Base-by-base conservation (phyloP, 1,140 invertebrate genomes). In the Cydia strobilella region DNA sequence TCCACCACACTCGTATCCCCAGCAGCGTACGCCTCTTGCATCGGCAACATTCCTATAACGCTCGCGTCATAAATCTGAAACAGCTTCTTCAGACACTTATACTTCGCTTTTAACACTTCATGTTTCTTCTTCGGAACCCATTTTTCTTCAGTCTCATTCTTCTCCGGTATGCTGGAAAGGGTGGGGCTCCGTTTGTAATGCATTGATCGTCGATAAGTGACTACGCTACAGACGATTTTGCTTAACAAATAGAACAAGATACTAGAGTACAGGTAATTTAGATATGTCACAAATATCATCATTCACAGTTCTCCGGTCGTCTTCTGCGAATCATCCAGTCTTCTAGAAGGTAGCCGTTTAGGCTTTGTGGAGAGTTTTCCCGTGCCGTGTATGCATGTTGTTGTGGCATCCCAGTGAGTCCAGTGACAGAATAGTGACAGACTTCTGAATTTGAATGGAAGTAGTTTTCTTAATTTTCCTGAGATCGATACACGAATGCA, bases 71-170 rank as follows among this genome's bases (percentile, higher is more conserved):
- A 92, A 15, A 92, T 86, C 77, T 92, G 89, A 20, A 92, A 92
- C 6, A 92, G 77, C 77, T 91, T 91, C 76, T 92, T 92, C 74
- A 92, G 74, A 74, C 90, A 92, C 78, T 90, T 91, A 73, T 92
- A 92, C 75, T 92, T 92, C 5, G 88, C 88, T 80, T 92, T 92
- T 0, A 92, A 75, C 0, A 90, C 86, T 74, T 92, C 90, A 73
- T 92, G 89, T 76, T 90, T 92, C 48, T 90, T 91, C 77, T 91
- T 92, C 0, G 90, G 89, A n/a, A 92, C 90, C 89, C 89, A 91
- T 86, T 90, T 91, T 0, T 51, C 85, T 3, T 86, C 83, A 3
- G 27, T 79, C 72, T 88, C 86, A n/a, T 83, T 82, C 7, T 79
- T 84, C 71, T 89, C 88, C 0, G 86, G 84, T 45, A 88, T 88